A percentile compares a stretch with the other conserved stretches of the same genome.
These are phyloP conservation scores for Drosophila antonietae DNA, from an alignment of 2,888 invertebrate species.

Conservation along the genomic window DNA sequence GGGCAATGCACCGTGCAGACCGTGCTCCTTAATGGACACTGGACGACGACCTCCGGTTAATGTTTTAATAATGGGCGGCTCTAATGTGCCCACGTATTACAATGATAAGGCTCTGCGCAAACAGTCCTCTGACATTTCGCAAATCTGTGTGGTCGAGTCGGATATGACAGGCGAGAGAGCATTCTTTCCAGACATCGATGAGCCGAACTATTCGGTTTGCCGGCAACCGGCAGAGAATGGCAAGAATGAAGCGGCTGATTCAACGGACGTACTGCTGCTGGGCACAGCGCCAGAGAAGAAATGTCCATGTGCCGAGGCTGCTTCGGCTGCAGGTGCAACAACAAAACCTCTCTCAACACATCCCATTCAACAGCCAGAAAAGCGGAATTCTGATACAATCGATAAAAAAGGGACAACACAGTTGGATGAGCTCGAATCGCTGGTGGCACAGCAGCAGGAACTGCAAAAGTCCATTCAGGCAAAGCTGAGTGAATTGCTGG, in stretches of 20 bases:
- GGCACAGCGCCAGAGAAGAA: not conserved
- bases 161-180: slow-evolving; percentile 47
- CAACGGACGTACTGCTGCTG: slow-evolving; percentile 45
- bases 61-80: slow-evolving; percentile 42
- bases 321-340: not conserved
- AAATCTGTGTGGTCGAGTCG: slow-evolving; percentile 58
- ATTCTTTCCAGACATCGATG: slow-evolving; percentile 46
- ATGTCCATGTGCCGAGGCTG: not conserved
- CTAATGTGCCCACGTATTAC: slow-evolving; percentile 36
- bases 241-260: not conserved
- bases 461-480: slow-evolving; percentile 56
- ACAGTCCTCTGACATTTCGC: slow-evolving; percentile 16
- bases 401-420: slow-evolving; percentile 27
- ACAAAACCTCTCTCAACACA: not conserved
- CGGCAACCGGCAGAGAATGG: slow-evolving; percentile 18
- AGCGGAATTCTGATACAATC: no score
- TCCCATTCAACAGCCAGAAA: no score
- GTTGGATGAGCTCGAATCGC: slow-evolving; percentile 49
- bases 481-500: slow-evolving; percentile 52
- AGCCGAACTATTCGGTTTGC: slow-evolving; percentile 43
- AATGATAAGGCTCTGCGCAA: not conserved
- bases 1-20: not conserved
- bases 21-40: not conserved
- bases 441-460: slow-evolving; percentile 47
- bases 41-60: slow-evolving; percentile 17